A percentile compares a stretch with the other conserved stretches of the same genome.
Evolutionary conservation across 2,888 invertebrate genomes (phyloP).

Genomic region (Lithophane leautieri): DNA sequence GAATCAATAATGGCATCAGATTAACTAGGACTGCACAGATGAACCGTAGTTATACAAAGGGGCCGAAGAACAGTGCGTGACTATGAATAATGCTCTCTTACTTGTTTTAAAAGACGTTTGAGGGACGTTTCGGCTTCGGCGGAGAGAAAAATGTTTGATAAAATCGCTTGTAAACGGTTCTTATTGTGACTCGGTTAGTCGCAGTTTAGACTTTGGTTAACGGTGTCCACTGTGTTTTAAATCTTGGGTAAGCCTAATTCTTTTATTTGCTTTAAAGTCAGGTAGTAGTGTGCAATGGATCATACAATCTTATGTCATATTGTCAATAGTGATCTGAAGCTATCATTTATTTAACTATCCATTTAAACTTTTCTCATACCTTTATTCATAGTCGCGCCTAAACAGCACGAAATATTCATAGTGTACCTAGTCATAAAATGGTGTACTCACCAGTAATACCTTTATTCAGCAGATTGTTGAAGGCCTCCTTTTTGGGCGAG

Average conservation of each 20-base stretch:
- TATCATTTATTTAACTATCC: background rate
- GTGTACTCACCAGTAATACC: constrained; percentile 90
- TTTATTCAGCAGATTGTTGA: constrained; percentile 90
- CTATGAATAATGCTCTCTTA: constrained; percentile 79
- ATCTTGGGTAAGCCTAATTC: background rate
- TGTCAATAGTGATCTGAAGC: background rate
- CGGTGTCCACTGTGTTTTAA: background rate
- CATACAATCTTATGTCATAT: background rate
- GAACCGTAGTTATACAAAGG: constrained; percentile 80
- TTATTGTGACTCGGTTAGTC: constrained; percentile 27
- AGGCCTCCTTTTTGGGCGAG: constrained; percentile 92
- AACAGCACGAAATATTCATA: background rate
- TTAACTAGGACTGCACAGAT: constrained; percentile 80
- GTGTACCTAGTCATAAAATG: constrained; percentile 31
- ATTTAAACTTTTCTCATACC: background rate
- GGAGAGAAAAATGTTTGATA: constrained; percentile 18
- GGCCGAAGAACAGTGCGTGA: constrained; percentile 79
- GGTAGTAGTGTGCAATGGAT: background rate
- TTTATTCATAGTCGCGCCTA: background rate
- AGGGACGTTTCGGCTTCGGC: constrained; percentile 58
- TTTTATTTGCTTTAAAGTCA: background rate
- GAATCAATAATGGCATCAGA: constrained; percentile 84
- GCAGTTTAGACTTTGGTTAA: constrained; percentile 4
- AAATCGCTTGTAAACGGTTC: background rate
- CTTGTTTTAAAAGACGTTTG: constrained; percentile 62